These are phyloP conservation scores for Onychomys torridus DNA, from an alignment of 2,797 vertebrate species.

Conservation along the genomic window DNA sequence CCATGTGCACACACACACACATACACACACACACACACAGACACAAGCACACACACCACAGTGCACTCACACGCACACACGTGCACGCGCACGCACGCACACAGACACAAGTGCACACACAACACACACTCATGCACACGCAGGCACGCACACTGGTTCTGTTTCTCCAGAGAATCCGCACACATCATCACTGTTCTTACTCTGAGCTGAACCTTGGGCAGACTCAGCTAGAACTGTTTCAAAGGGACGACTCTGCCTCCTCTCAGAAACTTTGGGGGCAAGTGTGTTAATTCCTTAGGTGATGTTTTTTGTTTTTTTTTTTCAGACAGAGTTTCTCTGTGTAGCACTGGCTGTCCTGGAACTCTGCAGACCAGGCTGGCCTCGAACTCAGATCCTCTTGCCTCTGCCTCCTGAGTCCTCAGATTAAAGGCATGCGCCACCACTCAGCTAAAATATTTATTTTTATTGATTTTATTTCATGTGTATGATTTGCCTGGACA, in stretches of 20 bases:
- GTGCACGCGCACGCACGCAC: no score
- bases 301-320: background rate
- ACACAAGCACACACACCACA: background rate
- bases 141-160: background rate
- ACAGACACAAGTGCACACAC: background rate
- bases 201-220: background rate
- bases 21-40: background rate
- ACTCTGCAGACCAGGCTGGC: background rate
- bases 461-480: background rate
- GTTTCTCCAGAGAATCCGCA: background rate
- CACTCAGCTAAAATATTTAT: background rate
- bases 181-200: background rate
- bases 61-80: background rate
- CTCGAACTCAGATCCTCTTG: background rate
- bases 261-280: background rate
- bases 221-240: background rate
- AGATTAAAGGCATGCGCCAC: background rate
- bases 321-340: background rate
- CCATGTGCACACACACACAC: background rate
- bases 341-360: background rate
- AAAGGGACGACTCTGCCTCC: background rate
- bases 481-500: background rate
- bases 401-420: background rate
- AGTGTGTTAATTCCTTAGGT: background rate
- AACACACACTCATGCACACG: background rate